Evolutionary conservation across 2,888 invertebrate genomes (phyloP).

Genomic region (Limulus polyphemus): DNA sequence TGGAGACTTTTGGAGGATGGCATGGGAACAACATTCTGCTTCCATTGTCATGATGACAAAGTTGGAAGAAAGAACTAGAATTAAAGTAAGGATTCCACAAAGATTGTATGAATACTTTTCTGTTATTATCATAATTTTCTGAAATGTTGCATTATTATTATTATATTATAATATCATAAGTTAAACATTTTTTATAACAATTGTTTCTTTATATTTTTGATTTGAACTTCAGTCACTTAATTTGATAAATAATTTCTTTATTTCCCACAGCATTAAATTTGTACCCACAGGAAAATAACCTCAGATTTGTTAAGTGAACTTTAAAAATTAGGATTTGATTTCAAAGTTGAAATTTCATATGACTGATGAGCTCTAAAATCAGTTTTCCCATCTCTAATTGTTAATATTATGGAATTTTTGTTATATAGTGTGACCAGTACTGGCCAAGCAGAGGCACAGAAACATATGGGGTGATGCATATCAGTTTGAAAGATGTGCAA

Average conservation of each 20-base stretch:
- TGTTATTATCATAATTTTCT: background rate
- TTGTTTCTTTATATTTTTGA: no score
- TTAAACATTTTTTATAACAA: no score
- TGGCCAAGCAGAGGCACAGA: conserved; percentile 94
- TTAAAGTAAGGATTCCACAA: conserved; percentile 45
- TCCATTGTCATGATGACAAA: conserved; percentile 99
- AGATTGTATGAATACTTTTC: background rate
- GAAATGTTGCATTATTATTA: no score
- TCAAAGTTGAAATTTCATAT: background rate
- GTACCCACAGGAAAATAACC: background rate
- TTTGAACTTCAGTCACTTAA: no score
- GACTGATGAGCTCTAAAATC: background rate
- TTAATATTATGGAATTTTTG: background rate
- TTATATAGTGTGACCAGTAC: conserved; percentile 69
- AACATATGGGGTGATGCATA: conserved; percentile 86
- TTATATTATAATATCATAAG: no score
- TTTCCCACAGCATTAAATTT: background rate
- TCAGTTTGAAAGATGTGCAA: conserved; percentile 85
- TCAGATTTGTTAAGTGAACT: background rate
- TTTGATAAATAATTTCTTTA: no score
- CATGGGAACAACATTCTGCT: conserved; percentile 89
- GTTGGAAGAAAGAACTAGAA: conserved; percentile 87
- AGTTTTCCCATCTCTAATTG: background rate
- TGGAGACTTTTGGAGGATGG: conserved; percentile 98
- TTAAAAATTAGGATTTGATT: background rate